These are phyloP conservation scores for Muntiacus muntjak DNA, from an alignment of 2,113 vertebrate genomes.

Conservation along the genomic window DNA sequence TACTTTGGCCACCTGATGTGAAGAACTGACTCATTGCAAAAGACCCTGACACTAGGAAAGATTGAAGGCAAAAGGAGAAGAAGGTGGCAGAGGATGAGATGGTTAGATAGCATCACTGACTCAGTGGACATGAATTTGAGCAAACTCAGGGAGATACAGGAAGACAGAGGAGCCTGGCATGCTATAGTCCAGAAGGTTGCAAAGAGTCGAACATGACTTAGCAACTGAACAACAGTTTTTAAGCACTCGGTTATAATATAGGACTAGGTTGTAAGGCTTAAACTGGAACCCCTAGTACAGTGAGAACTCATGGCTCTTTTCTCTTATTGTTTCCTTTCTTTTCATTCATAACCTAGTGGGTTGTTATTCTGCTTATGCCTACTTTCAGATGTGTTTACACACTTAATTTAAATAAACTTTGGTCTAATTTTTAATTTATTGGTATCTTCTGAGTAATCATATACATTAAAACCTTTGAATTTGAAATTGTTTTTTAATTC, in stretches of 20 bases:
- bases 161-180: neutral
- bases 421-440: neutral
- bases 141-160: neutral
- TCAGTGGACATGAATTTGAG: neutral
- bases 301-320: neutral
- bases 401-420: neutral
- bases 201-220: neutral
- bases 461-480: neutral
- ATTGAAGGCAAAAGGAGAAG: neutral
- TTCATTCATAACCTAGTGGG: neutral
- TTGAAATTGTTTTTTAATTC: neutral
- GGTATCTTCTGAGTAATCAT: neutral
- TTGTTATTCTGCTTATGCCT: neutral
- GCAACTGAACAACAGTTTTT: neutral
- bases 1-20: neutral
- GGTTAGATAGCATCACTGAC: neutral
- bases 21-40: neutral
- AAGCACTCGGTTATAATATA: neutral
- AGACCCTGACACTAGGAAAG: neutral
- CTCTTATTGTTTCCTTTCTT: neutral
- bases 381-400: neutral
- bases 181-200: neutral
- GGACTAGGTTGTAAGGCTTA: neutral
- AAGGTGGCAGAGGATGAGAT: neutral
- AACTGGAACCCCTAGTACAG: neutral